Evolutionary conservation across 2,888 invertebrate species (phyloP), one percentile per base, ranked within the genome.

Genomic region (Apocheima hispidaria): DNA sequence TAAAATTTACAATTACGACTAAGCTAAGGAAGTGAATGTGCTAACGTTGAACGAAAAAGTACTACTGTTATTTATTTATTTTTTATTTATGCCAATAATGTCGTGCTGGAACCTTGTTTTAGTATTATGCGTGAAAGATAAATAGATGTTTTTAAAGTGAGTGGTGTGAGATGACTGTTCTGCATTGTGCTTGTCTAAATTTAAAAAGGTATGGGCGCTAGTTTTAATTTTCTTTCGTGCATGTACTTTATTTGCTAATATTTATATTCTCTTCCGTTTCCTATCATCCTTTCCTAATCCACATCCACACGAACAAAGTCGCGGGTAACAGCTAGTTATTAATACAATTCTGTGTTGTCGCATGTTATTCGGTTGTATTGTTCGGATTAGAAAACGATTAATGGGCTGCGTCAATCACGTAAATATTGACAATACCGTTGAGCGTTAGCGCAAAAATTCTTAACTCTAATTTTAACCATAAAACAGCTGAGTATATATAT

Each of bases 161-260:
- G 14, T 44, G 41, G 21, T 21, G 26, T 26, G 16, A 26, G 43
- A 44, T 43, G 4, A 10, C 23, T 16, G 26, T 9, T 26, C 5
- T 14, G 43, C 43, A 26, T 26, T 26, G 26, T 26, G 43, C 43
- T 28, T 44, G 10, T 26, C 26, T 26, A 44, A 16, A 16, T 44
- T 44, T 26, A 16, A 44, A 40, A 26, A 43, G 43, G 43, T 43
- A 43, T 41, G 23, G 23, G 2, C 7, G 41, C 41, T 41, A 21
- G 12, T 40, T 21, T 20, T 36, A 36, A 16, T 6, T 21, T 4
- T 35, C 4, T 36, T 21, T 40, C 21, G 6, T 40, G 40, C 40
- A 21, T 40, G 40, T 40, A 18, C 9, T 38, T 18, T 38, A 9
- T 40, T 20, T 2, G 10, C 9, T 18, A 18, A 38, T 21, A 12